Evolutionary conservation across 2,113 vertebrate genomes (phyloP).

Genomic region (Apeltes quadracus): DNA sequence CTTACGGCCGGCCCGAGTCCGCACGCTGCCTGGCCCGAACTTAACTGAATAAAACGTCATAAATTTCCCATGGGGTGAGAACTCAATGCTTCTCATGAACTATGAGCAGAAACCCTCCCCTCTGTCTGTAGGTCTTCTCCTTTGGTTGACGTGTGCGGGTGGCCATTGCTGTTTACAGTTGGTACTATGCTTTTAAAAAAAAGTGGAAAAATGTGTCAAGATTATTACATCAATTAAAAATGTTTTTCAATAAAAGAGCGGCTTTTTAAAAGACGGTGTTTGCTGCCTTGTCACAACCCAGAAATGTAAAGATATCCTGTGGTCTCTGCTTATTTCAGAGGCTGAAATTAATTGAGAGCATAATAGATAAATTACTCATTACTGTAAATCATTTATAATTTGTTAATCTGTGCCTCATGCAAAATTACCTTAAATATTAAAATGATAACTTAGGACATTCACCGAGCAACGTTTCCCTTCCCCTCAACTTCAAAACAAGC

Average conservation of each 20-base stretch:
- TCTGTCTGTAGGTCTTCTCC: background rate
- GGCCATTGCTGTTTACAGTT: background rate
- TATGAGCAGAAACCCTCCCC: background rate
- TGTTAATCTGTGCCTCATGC: background rate
- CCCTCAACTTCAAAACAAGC: background rate
- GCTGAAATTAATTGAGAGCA: constrained; percentile 22
- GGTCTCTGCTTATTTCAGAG: background rate
- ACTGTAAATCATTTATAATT: constrained; percentile 13
- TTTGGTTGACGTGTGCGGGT: background rate
- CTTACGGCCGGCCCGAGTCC: too few species aligned
- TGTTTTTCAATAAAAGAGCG: background rate
- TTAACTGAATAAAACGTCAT: too few species aligned
- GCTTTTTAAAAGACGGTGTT: background rate
- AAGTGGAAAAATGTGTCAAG: background rate
- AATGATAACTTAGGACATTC: background rate
- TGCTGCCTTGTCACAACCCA: background rate
- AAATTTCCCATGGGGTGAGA: too few species aligned
- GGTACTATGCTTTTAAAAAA: background rate
- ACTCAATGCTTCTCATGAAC: too few species aligned
- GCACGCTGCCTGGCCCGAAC: too few species aligned
- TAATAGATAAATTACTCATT: constrained; percentile 22
- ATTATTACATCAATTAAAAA: background rate
- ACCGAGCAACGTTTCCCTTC: background rate
- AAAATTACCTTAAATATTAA: constrained; percentile 28
- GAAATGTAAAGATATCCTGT: background rate